Evolutionary conservation across 1,140 invertebrate genomes (phyloP).

Genomic region (Atta cephalotes): DNA sequence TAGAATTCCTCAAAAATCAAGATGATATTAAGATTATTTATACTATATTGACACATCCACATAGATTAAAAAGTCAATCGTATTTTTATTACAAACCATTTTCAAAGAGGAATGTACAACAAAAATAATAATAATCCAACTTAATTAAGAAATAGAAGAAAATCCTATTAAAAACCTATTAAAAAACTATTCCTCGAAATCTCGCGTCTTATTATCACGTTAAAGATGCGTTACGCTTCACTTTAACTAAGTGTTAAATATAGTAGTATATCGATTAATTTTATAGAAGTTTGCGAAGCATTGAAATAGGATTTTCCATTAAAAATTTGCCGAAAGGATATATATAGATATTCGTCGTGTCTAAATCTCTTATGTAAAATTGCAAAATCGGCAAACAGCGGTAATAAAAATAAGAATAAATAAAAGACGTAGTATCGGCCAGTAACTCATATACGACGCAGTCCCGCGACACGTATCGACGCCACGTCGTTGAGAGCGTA

Average conservation of each 20-base stretch:
- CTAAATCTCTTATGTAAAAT: constrained; percentile 6
- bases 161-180: background rate
- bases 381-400: background rate
- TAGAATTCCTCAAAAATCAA: too few species aligned
- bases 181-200: background rate
- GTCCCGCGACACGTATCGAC: constrained; percentile 24
- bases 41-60: too few species aligned
- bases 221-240: background rate
- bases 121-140: background rate
- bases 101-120: background rate
- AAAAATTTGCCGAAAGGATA: background rate
- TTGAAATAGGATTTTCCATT: background rate
- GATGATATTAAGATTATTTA: too few species aligned
- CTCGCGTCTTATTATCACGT: background rate
- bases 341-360: background rate
- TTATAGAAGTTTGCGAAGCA: background rate
- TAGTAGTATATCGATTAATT: background rate
- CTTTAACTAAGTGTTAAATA: background rate
- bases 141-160: background rate
- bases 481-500: constrained; percentile 35
- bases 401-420: constrained; percentile 22
- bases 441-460: constrained; percentile 30
- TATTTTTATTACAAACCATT: background rate
- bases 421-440: background rate
- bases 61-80: too few species aligned